Evolutionary conservation across 1,140 invertebrate genomes (phyloP), one percentile per base, ranked within the genome.

Genomic region (Bombus terrestris): DNA sequence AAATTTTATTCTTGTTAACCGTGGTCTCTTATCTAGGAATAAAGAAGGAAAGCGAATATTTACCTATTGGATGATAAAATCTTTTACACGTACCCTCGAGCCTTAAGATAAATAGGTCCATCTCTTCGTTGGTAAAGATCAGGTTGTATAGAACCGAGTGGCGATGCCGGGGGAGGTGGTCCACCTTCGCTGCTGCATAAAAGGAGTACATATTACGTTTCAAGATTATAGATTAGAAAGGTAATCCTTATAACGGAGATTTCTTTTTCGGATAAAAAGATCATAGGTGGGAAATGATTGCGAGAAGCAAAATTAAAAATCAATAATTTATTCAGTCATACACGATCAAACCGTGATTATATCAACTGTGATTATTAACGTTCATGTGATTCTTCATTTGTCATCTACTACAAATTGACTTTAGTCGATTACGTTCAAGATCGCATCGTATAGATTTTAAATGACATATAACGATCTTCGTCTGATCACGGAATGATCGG

Each of bases 101-200:
- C 95, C 73, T 96, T 96, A 66, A 98, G 96, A 90, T 97, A 97
- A 0, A 98, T 94, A 2, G 97, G 97, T 25, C 97, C 97, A 90
- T 97, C 97, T 78, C 96, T 96, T 90, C 97, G 96, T 28, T 97
- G 96, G 94, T 98, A 98, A 8, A 98, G 96, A 92, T 98, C 98
- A 0, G 98, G 98, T 90, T 98, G 97, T 8, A 98, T 96, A 18
- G 98, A 97, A n/a, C 98, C 98, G 35, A 98, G 93, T 0, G 97
- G 97, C 74, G 97, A 97, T 64, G 97, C 96, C 8, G 97, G 96
- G 0, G 96, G 96, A 77, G 95, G 95, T 3, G 90, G 90, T 12
- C 92, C 88, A 74, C 90, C 79, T 18, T 93, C 92, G 76, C 91
- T 94, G 64, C 76, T 87, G 35, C 6, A 82, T 73, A 8, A 66